Evolutionary conservation across 2,888 invertebrate species (phyloP), one percentile per base, ranked within the genome.

Genomic region (Ochlodes sylvanus): DNA sequence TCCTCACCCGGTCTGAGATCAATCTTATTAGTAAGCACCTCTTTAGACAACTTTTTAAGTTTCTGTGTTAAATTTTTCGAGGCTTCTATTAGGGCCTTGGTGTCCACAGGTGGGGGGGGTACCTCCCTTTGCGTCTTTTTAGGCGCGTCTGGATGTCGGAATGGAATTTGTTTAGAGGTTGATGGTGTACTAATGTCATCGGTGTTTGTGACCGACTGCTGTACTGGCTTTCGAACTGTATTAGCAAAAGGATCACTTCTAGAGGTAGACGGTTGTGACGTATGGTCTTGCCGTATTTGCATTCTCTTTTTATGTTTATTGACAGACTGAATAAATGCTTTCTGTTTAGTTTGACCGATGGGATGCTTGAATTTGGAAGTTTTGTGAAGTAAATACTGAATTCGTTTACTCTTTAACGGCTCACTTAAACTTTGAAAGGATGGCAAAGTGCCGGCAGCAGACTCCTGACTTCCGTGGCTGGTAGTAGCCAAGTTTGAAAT

Each of bases 41-140:
- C 98, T 77, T 98, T 97, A 69, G 98, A 98, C 69, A 98, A 94
- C 87, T 97, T 97, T 82, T 97, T 96, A 69, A 98, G 90, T 65
- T 98, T 98, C 87, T 98, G 98, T 67, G 98, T 98, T 74, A 98
- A 94, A 89, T 98, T 98, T 78, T 98, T 95, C 21, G 98, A 98
- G 12, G 98, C 98, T 87, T 98, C 98, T 73, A 97, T 96, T 55
- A 98, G 94, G 61, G 97, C 96, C 78, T 95, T 94, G 17, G 96
- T 96, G 81, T 96, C 97, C 63, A 91, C 87, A 34, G 94, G 94
- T 64, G 91, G 88, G 52, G 84, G 86, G 44, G 86, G 89, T 7
- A 85, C 84, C 38, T 79, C 85, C 76, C 86, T 79, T 52, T 87
- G 89, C 2, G 85, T 86, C 65, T 89, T 90, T 68, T 87, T 91